Conservation (phyloP, 2,113 vertebrate species). For the Pterocles orientalis region DNA sequence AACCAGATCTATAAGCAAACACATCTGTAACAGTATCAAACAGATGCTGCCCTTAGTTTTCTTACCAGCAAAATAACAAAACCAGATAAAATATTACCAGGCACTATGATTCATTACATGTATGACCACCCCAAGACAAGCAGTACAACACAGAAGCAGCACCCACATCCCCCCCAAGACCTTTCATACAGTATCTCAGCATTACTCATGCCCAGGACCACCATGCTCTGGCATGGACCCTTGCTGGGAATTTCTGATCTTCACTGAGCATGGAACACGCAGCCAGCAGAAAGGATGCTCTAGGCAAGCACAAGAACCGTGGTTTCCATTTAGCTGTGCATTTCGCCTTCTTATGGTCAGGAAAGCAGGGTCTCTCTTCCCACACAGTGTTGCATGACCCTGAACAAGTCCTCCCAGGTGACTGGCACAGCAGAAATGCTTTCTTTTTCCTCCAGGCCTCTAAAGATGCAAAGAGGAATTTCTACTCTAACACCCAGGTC, state of each 20-base stretch:
- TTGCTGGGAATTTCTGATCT: neutral
- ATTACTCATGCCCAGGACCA: neutral
- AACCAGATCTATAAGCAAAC: neutral
- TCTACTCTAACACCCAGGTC: neutral
- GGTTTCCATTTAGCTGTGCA: neutral
- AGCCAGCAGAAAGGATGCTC: neutral
- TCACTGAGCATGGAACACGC: accelerated
- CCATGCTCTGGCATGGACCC: accelerated
- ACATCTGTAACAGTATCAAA: neutral
- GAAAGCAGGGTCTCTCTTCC: neutral
- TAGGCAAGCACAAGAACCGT: neutral
- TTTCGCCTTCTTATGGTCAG: neutral
- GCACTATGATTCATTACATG: neutral
- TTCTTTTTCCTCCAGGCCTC: neutral
- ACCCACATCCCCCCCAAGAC: neutral
- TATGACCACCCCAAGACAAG: accelerated
- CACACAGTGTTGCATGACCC: accelerated
- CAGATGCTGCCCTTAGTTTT: neutral
- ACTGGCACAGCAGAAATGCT: neutral
- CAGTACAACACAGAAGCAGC: neutral
- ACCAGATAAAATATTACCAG: neutral
- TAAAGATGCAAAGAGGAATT: neutral
- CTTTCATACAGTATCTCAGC: neutral
- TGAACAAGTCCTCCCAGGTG: neutral
- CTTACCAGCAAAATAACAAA: neutral